phyloP scores from a whole-genome alignment of 1,140 invertebrate species.

The Argopecten irradians region DNA sequence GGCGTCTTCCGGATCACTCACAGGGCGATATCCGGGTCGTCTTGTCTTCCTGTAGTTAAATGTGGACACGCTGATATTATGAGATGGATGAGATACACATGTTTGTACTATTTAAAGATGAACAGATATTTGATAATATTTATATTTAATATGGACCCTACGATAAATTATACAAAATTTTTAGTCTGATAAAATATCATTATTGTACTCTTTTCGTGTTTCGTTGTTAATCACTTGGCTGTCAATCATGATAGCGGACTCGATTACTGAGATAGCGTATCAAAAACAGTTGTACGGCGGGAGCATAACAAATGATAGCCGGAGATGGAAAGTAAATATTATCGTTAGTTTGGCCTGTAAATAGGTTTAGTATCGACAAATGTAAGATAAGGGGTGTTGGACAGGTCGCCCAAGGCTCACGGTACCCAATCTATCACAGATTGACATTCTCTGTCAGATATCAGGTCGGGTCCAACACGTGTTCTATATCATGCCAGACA shows the following conservation, averaged over 20 bases:
- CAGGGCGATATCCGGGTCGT: no score
- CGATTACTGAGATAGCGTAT: background rate
- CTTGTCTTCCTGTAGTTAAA: background rate
- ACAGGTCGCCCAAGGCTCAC: background rate
- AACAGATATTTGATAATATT: background rate
- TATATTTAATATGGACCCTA: conserved; percentile 23
- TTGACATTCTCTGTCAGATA: background rate
- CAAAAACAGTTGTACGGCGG: background rate
- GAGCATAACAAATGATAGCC: background rate
- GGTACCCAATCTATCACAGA: background rate
- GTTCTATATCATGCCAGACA: background rate
- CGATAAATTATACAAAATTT: background rate
- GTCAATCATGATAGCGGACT: background rate
- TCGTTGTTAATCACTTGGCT: background rate
- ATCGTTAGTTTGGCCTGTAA: background rate
- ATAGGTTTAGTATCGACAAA: background rate
- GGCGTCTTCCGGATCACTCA: background rate
- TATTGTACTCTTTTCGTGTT: background rate
- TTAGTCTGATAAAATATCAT: conserved; percentile 4
- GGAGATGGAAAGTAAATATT: background rate
- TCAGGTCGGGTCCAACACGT: background rate
- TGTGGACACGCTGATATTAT: background rate
- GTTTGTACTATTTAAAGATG: background rate
- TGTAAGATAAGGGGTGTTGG: background rate
- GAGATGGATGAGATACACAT: background rate